Base-by-base conservation (phyloP, 2,113 vertebrate genomes). In the Ochotona princeps region DNA sequence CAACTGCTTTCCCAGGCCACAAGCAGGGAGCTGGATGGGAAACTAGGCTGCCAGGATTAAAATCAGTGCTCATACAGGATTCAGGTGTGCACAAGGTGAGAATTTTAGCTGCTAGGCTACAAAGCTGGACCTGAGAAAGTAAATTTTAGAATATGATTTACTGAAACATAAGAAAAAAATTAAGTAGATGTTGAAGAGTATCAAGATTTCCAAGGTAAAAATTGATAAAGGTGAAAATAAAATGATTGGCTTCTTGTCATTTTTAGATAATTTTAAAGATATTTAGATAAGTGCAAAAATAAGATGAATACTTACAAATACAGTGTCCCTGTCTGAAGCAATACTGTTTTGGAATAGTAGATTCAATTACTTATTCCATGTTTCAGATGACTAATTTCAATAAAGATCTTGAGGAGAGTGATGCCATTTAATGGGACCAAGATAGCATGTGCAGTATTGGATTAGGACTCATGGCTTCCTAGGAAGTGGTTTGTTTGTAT, bases 321-420 rank as follows among this genome's bases (percentile, higher is more conserved):
- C 1, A 47, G 13, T 3, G 8, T 4, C 17, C 32, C 28, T 28
- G 7, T 90, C 18, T 67, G 32, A 86, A 76, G 20, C 26, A 83
- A 66, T 57, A 9, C n/a, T 66, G 57, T 38, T 89, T 94, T 83
- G 11, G 83, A 95, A 67, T 69, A 66, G 61, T 75, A 9, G 51
- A 8, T 67, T 79, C 2, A 67, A 5, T 87, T 87, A 32, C 28
- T 69, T 28, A 44, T 44, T 54, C 92, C 25, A 7, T 78, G 15
- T 5, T 80, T 88, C 23, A 47, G 1, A 3, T 69, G 80, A 15
- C 21, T 75, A n/a, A 23, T 54, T 83, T 82, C 82, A 74, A 69
- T 44, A 69, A 88, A 47, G n/a, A 57, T 30, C 21, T 75, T 51
- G 21, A 80, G 92, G 28, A 65, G 44, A 89, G 60, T 75, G 13